phyloP scores from a whole-genome alignment of 2,888 invertebrate species.

The Pinctada fucata region DNA sequence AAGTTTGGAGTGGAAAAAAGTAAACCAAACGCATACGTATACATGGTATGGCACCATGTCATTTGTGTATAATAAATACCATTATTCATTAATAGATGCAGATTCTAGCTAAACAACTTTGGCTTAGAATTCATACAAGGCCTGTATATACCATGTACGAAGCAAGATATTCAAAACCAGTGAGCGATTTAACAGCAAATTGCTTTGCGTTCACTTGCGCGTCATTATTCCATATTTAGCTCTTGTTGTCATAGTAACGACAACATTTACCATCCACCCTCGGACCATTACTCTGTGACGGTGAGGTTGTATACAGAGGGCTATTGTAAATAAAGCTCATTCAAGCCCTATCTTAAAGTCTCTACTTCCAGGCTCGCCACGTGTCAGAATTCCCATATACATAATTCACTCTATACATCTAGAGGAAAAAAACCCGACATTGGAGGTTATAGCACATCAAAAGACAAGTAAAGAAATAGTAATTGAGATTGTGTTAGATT shows the following conservation, averaged over 20 bases:
- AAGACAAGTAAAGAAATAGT: background rate
- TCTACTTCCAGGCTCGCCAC: conserved; percentile 2
- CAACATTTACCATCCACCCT: conserved; percentile 1
- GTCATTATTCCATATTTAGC: background rate
- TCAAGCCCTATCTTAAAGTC: background rate
- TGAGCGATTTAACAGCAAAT: background rate
- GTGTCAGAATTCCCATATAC: conserved; percentile 18
- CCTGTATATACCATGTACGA: no score
- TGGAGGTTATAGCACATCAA: background rate
- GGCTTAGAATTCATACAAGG: no score
- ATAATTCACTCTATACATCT: conserved; percentile 4
- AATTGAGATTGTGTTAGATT: background rate
- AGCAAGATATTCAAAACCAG: no score
- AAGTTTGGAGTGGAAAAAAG: no score
- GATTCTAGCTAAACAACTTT: no score
- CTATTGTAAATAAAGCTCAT: conserved; percentile 10
- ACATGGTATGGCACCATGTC: no score
- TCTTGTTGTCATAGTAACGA: background rate
- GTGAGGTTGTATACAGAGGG: background rate
- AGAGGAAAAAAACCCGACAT: background rate
- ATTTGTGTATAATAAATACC: no score
- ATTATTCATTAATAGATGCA: no score
- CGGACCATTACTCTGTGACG: background rate
- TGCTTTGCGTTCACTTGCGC: background rate
- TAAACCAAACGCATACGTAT: no score